Evolutionary conservation across 2,113 vertebrate genomes (phyloP), one percentile per base, ranked within the genome.

Genomic region (Cyprinodon variegatus): DNA sequence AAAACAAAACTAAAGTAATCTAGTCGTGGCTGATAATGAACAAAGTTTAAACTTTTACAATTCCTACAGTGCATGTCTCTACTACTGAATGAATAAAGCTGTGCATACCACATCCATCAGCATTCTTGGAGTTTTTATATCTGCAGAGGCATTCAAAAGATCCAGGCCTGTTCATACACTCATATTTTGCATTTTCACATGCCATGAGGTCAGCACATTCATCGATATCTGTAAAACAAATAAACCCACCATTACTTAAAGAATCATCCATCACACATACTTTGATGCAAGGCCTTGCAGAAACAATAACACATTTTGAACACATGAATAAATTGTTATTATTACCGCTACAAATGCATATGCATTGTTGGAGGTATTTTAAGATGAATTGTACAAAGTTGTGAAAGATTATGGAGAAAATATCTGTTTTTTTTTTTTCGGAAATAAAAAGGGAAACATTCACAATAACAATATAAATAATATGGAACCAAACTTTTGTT

Each of bases 111-210:
- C 95, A 96, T 83, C 91, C 85, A 3, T 88, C 69, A 5, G 77
- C 61, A 38, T 87, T 85, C 17, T 72, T 67, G 36, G 68, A 62
- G 38, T 75, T 89, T 65, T 92, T 82, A 84, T 95, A 95, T 70
- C 93, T 90, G 41, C 95, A 96, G 65, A 85, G 72, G 76, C 95
- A 96, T 15, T 70, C 78, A 8, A 86, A 84, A 8, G 94, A 94
- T 57, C 95, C 95, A 0, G 66, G 77, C 3, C 57, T 90, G 89
- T 96, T 96, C 86, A 88, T 84, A 68, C 95, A 96, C 86, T 95
- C 92, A 78, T 89, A 95, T 77, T 95, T 96, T 36, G 95, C 95
- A 64, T 92, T 95, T n/a, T 87, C 85, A 67, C 95, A 96, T 10
- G 92, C 80, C 3, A 80, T 74, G 3, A 92, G 79, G 1, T 83